Conservation (phyloP, 2,888 invertebrate species). For the Ecliptopera silaceata region DNA sequence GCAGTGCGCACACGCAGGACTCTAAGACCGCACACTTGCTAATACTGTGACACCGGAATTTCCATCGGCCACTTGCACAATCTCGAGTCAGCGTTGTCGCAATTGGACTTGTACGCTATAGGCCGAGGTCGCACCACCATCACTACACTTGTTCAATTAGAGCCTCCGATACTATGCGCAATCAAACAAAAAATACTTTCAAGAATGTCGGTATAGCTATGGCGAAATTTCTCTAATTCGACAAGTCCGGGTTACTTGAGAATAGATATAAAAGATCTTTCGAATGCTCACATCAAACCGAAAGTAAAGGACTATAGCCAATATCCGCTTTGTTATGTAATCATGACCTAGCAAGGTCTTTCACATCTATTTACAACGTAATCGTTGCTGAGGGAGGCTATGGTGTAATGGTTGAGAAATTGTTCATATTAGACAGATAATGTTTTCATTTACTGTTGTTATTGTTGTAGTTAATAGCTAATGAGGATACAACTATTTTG, state of each 20-base stretch:
- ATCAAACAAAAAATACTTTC: constrained; percentile 48
- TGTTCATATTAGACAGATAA: background rate
- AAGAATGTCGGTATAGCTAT: constrained; percentile 38
- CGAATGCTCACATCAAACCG: constrained; percentile 2
- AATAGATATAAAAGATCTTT: constrained; percentile 10
- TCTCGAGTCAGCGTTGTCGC: constrained; percentile 65
- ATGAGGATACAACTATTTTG: no score
- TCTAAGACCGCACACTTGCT: constrained; percentile 59
- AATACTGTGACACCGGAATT: constrained; percentile 67
- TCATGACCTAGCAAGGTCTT: constrained; percentile 10
- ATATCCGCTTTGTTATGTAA: constrained; percentile 17
- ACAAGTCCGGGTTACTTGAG: constrained; percentile 20
- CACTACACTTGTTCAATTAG: constrained; percentile 79
- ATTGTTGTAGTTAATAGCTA: no score
- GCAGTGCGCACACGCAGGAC: constrained; percentile 63
- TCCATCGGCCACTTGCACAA: constrained; percentile 75
- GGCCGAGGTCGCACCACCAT: constrained; percentile 67
- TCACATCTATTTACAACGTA: constrained; percentile 9
- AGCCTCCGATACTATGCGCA: constrained; percentile 62
- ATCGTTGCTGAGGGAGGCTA: background rate
- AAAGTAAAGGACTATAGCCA: constrained; percentile 11
- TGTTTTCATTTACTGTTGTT: background rate
- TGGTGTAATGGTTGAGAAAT: background rate
- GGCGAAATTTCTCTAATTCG: constrained; percentile 31
- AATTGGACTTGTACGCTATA: constrained; percentile 60